phyloP scores from a whole-genome alignment of 2,888 invertebrate genomes.

The Melanophora roralis region DNA sequence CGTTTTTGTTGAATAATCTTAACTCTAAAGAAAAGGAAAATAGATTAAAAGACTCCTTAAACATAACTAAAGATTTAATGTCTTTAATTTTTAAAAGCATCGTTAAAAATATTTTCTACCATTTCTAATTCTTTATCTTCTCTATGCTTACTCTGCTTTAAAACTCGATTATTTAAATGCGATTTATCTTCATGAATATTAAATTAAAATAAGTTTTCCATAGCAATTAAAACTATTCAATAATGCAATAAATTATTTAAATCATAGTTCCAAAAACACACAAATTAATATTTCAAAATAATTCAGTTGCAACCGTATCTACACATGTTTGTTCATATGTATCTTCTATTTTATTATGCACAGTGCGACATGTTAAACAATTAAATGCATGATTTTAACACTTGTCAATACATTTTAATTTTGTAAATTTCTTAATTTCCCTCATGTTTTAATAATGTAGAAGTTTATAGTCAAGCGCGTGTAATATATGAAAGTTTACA shows the following conservation, averaged over 20 bases:
- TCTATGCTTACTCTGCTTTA: background rate
- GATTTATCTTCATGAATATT: slow-evolving; percentile 8
- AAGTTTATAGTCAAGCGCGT: background rate
- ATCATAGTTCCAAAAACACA: slow-evolving; percentile 6
- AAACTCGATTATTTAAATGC: slow-evolving; percentile 27
- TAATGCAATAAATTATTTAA: slow-evolving; percentile 54
- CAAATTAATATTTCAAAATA: slow-evolving; percentile 3
- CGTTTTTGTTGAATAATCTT: no score
- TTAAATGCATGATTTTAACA: slow-evolving; percentile 34
- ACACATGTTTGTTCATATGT: background rate
- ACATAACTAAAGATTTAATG: no score
- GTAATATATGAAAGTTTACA: background rate
- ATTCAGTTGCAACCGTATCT: slow-evolving; percentile 31
- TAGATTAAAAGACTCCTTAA: no score
- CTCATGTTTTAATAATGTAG: slow-evolving; percentile 6
- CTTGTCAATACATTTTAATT: slow-evolving; percentile 59
- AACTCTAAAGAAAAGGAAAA: no score
- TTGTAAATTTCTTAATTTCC: slow-evolving; percentile 42
- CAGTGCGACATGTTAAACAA: slow-evolving; percentile 18
- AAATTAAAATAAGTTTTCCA: slow-evolving; percentile 12
- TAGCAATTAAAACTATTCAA: slow-evolving; percentile 37
- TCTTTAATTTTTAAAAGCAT: no score
- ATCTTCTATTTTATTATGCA: no score
- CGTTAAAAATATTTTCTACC: no score
- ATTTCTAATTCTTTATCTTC: no score